phyloP scores from a whole-genome alignment of 2,888 invertebrate species.

The Petrolisthes cinctipes region DNA sequence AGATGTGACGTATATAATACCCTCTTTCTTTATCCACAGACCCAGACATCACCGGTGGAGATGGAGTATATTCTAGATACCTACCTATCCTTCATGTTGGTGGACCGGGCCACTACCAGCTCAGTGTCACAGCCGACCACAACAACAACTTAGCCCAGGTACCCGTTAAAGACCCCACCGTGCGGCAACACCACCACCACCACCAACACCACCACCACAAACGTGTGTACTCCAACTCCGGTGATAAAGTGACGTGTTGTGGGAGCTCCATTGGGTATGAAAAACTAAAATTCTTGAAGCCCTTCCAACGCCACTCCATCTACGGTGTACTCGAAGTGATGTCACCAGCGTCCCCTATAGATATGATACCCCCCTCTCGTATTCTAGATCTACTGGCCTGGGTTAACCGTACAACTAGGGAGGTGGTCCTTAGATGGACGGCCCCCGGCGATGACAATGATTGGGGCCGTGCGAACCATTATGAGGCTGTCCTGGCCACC shows the following conservation, averaged over 20 bases:
- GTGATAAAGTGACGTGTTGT: slow-evolving; percentile 67
- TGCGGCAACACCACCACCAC: not conserved
- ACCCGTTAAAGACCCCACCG: slow-evolving; percentile 58
- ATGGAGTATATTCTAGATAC: slow-evolving; percentile 78
- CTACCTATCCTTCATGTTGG: slow-evolving; percentile 68
- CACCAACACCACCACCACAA: too few species aligned
- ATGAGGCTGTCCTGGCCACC: slow-evolving; percentile 58
- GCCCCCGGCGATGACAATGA: slow-evolving; percentile 73
- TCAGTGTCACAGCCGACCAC: slow-evolving; percentile 59
- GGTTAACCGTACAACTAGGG: slow-evolving; percentile 71
- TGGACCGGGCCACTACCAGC: slow-evolving; percentile 63
- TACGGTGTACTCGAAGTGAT: slow-evolving; percentile 62
- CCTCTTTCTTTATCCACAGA: slow-evolving; percentile 69
- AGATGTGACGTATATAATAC: not conserved
- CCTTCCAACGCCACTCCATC: slow-evolving; percentile 51
- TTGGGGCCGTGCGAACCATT: slow-evolving; percentile 63
- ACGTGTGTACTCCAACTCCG: slow-evolving; percentile 48
- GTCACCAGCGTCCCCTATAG: slow-evolving; percentile 32
- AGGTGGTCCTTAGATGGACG: slow-evolving; percentile 75
- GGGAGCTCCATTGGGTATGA: slow-evolving; percentile 61
- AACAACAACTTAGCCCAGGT: slow-evolving; percentile 57
- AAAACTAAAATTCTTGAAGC: slow-evolving; percentile 56
- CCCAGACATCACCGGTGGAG: slow-evolving; percentile 77
- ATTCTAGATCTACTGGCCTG: slow-evolving; percentile 75
- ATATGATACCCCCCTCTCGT: slow-evolving; percentile 70